A percentile compares a stretch with the other conserved stretches of the same genome.
Evolutionary conservation across 2,797 vertebrate genomes (phyloP).

Genomic region (Merluccius polli): DNA sequence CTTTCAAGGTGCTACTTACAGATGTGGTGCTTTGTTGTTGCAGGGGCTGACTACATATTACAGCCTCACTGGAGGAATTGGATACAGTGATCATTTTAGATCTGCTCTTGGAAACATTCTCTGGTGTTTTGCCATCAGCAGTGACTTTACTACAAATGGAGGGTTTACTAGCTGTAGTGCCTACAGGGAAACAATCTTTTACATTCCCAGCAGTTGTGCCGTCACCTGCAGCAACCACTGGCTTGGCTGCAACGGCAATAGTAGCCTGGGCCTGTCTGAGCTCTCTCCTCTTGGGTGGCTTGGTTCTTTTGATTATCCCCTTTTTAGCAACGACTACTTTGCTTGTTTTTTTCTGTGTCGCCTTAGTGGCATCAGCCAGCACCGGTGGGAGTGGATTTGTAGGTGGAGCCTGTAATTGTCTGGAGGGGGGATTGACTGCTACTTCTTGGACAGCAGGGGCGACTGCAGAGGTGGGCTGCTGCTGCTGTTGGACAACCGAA

Average conservation of each 20-base stretch:
- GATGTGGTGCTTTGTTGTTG: constrained; percentile 41
- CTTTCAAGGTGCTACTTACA: constrained; percentile 7
- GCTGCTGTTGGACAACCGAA: constrained; percentile 65
- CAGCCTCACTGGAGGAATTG: constrained; percentile 43
- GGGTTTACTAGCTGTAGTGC: constrained; percentile 35
- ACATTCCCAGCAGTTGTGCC: constrained; percentile 40
- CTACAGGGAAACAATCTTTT: constrained; percentile 30
- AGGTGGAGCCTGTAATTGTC: constrained; percentile 47
- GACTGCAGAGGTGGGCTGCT: constrained; percentile 54
- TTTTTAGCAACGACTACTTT: constrained; percentile 72
- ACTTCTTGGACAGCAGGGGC: constrained; percentile 51
- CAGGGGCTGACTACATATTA: constrained; percentile 26
- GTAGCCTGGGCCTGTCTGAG: constrained; percentile 35
- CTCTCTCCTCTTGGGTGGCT: constrained; percentile 71
- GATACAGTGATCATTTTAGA: constrained; percentile 37
- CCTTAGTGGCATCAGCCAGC: constrained; percentile 51
- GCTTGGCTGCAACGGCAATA: constrained; percentile 41
- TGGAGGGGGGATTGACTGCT: constrained; percentile 47
- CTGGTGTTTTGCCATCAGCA: constrained; percentile 19
- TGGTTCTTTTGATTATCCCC: constrained; percentile 73
- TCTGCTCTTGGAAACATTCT: constrained; percentile 36
- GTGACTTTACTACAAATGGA: constrained; percentile 23
- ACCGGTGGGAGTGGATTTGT: constrained; percentile 48
- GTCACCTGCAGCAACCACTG: constrained; percentile 30
- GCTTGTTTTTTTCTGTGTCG: constrained; percentile 58